Conservation (phyloP, 2,797 vertebrate genomes). For the Chrysocyon brachyurus region DNA sequence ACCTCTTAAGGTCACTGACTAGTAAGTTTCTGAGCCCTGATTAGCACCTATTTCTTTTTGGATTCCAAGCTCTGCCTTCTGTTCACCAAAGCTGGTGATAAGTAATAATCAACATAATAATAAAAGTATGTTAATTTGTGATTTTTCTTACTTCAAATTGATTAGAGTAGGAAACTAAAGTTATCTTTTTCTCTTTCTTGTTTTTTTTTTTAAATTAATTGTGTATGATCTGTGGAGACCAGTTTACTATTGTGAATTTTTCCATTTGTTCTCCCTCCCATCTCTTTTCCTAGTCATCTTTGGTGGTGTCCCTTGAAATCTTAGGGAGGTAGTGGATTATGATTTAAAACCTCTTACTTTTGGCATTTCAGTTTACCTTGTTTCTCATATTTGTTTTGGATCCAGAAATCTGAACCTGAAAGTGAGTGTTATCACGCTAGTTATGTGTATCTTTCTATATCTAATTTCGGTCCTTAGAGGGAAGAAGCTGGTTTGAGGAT, state of each 20-base stretch:
- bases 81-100: not conserved
- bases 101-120: not conserved
- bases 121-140: conserved; percentile 16
- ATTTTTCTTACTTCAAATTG: conserved; percentile 40
- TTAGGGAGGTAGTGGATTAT: not conserved
- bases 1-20: not conserved
- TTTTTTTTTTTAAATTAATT: not conserved
- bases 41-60: not conserved
- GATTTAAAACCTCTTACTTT: not conserved
- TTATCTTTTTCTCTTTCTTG: fast-evolving
- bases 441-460: not conserved
- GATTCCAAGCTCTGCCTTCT: not conserved
- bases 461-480: conserved; percentile 19
- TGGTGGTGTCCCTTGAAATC: not conserved
- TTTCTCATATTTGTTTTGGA: not conserved
- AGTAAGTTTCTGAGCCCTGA: not conserved
- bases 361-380: not conserved
- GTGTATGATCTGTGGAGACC: not conserved
- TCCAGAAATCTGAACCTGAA: not conserved
- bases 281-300: not conserved
- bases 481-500: conserved; percentile 32
- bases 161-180: not conserved
- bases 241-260: not conserved
- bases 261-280: not conserved
- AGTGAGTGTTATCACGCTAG: not conserved